Conservation (phyloP, 2,113 vertebrate genomes). For the Dascyllus trimaculatus region DNA sequence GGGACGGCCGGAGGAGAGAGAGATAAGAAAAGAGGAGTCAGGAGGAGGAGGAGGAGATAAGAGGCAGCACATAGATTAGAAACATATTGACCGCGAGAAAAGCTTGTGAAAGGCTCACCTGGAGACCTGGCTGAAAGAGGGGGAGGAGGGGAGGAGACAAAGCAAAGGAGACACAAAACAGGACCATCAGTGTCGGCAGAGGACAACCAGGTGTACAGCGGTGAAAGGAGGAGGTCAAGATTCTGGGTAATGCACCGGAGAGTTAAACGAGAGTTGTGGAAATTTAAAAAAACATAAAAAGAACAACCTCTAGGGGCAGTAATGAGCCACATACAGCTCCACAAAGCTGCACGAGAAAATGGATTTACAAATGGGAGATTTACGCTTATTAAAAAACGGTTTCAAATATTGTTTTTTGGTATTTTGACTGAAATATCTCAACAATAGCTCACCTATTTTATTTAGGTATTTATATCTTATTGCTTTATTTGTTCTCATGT, state of each 20-base stretch:
- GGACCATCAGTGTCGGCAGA: constrained; percentile 17
- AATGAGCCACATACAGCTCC: neutral
- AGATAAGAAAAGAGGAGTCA: neutral
- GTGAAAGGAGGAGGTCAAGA: constrained; percentile 25
- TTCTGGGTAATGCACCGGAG: constrained; percentile 34
- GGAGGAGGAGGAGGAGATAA: neutral
- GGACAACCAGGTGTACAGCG: neutral
- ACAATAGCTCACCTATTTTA: too few relatives aligned
- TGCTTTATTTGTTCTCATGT: too few relatives aligned
- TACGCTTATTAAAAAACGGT: too few relatives aligned
- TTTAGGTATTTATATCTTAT: too few relatives aligned
- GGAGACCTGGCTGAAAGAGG: constrained; percentile 78
- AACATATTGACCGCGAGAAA: constrained; percentile 27
- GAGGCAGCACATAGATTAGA: constrained; percentile 24
- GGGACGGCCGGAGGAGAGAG: neutral
- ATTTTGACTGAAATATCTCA: too few relatives aligned
- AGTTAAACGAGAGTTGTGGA: neutral
- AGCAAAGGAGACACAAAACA: constrained; percentile 41
- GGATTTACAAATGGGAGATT: too few relatives aligned
- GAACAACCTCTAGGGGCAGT: neutral
- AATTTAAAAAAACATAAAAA: neutral
- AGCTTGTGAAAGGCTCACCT: constrained; percentile 74
- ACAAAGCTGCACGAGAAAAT: too few relatives aligned
- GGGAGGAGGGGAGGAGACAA: constrained; percentile 26
- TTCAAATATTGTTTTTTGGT: too few relatives aligned